Base-by-base conservation (phyloP, 2,113 vertebrate genomes). In the Nothoprocta pentlandii region DNA sequence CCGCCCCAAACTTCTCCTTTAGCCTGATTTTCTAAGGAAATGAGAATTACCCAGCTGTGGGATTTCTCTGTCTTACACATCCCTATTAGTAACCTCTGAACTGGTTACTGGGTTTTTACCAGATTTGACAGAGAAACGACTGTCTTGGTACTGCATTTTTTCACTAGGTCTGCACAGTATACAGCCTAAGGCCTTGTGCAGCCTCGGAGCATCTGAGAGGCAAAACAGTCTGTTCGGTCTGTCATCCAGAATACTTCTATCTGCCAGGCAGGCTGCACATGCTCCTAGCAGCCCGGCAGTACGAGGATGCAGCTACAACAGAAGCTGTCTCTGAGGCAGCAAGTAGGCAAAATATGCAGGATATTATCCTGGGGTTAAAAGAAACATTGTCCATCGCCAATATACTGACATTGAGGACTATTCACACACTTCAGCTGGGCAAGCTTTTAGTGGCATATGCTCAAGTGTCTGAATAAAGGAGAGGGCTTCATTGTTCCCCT, bases 321-420 rank as follows among this genome's bases (percentile, higher is more conserved):
- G 8, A n/a, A 36, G 16, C 34, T 3, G 9, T 16, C 49, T 14
- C 34, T 49, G 36, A 49, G 34, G 12, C 47, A 58, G 26, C 4
- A 6, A n/a, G 11, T 22, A 75, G 15, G n/a, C 28, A 34, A 69
- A 32, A 8, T 59, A 51, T 56, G 42, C 23, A 39, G 16, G 46
- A 12, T 44, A 9, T 46, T 2, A 0, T 46, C 12, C 8, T 26
- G 12, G 15, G 46, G 2, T 5, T 3, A 87, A 41, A 56, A 85
- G 19, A 34, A 54, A 12, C 19, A 7, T 36, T 13, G 7, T 26
- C 22, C 2, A 0, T 28, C 36, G 15, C 62, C 36, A 46, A 39
- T 74, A 12, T 85, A 69, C 8, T 54, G 39, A 62, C 74, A 63
- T 79, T 23, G 41, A 66, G 32, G 44, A 46, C 47, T 85, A 42